Base-by-base conservation (phyloP, 2,888 invertebrate species). In the Himalopsyche anomala region DNA sequence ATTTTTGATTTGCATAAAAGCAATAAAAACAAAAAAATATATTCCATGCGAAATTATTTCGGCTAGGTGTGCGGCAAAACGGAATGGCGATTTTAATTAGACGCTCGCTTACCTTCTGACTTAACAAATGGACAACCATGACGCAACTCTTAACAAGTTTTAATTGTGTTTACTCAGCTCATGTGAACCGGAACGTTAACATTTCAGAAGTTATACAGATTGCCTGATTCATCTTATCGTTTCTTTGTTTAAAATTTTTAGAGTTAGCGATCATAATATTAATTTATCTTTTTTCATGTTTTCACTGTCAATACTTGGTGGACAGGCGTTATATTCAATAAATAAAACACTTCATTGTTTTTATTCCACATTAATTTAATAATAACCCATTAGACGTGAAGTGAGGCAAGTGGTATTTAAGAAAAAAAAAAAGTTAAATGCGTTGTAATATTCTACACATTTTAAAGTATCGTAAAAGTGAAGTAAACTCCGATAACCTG, bases 161-260 rank as follows among this genome's bases (percentile, higher is more conserved):
- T 62, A 62, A 62, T 62, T 62, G 62, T 62, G 28, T 62, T 62
- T 19, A 62, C 19, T 62, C 62, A 28, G 19, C 11, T 28, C 62
- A 62, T 62, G n/a, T 62, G 62, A 62, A 62, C 62, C 62, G 62
- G 62, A 62, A 62, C 62, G 62, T 5, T 15, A 28, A 62, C 19
- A 5, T 28, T 62, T 62, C 19, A 0, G n/a, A 5, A n/a, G 56
- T 56, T 56, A 56, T 19, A 6, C 19, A 19, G 19, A 62, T 19
- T 62, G 28, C 15, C 12, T 0, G 56, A n/a, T n/a, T 56, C 5
- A 19, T n/a, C 11, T 19, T n/a, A 56, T n/a, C 28, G 9, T 3
- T 19, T 55, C 12, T 62, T 62, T 56, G n/a, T 2, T 56, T n/a
- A 19, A 19, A 19, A 62, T 28, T 62, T 9, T 6, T 1, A 19